Conservation (phyloP, 2,797 vertebrate genomes). For the Coendou prehensilis region DNA sequence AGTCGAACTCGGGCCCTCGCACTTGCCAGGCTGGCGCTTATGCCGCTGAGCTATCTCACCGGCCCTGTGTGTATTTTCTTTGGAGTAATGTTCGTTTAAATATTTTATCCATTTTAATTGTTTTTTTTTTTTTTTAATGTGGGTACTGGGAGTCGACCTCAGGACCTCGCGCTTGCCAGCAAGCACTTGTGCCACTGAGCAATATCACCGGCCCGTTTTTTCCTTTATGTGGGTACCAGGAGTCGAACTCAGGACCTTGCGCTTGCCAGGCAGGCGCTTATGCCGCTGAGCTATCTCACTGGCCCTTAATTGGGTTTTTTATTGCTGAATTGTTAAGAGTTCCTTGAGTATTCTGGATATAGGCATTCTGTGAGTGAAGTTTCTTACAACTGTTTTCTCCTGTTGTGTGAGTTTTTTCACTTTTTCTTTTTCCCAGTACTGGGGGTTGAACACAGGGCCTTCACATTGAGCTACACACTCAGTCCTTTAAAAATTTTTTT, state of each 20-base stretch:
- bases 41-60: too few species aligned
- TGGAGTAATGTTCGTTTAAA: slow-evolving; percentile 1
- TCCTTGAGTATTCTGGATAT: slow-evolving; percentile 2
- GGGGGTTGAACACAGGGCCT: background rate
- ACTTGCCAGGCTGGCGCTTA: too few species aligned
- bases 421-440: background rate
- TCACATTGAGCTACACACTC: background rate
- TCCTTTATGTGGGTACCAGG: too few species aligned
- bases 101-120: slow-evolving; percentile 35
- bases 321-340: background rate
- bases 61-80: background rate
- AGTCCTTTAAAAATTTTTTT: background rate
- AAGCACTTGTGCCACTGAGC: too few species aligned
- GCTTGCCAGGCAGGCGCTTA: too few species aligned
- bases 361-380: background rate
- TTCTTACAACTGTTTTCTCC: slow-evolving; percentile 27
- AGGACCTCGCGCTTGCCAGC: too few species aligned
- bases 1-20: too few species aligned
- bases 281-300: too few species aligned
- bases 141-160: too few species aligned
- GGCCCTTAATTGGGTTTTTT: background rate
- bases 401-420: background rate
- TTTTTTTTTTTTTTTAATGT: too few species aligned
- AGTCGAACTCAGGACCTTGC: too few species aligned
- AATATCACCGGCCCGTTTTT: too few species aligned